Evolutionary conservation across 2,797 vertebrate genomes (phyloP), one percentile per base, ranked within the genome.

Genomic region (Aratinga solstitialis): DNA sequence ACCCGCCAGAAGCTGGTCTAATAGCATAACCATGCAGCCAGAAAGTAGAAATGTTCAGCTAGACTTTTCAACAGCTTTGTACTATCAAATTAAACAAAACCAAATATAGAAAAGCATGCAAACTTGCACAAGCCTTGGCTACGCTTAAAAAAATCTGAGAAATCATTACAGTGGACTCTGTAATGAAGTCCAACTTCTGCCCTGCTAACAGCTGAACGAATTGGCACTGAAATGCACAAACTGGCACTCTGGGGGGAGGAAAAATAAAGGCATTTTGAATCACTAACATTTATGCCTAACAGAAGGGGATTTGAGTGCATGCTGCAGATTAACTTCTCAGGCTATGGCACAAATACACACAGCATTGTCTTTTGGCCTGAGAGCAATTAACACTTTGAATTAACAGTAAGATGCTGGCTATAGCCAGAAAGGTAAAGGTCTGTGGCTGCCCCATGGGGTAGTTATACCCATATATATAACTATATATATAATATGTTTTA

Each of bases 21-120:
- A 78, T 48, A 43, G 53, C 74, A 83, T 29, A 79, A 67, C 54
- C 74, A 4, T 5, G 17, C 29, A 53, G 94, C 56, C 87, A 96
- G 84, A 87, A 78, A 96, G 94, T 11, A 71, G 84, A 63, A 95
- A 27, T 9, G 67, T 91, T 90, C 88, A 89, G 84, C 84, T 75
- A 61, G 91, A 66, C 74, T 92, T 90, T 92, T 96, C 95, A 96
- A 93, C 79, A 97, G 86, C 76, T 95, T 96, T 83, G 86, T 94
- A 74, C 84, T 89, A 96, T 71, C 94, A 94, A 97, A 96, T 97
- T 93, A 97, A 97, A 97, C 96, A 93, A 96, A 97, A 88, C 89
- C 93, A 97, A 98, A 97, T 97, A 97, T 96, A 97, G 95, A 96
- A 96, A 97, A 97, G 93, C 97, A 97, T 65, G 91, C 94, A 93